Conservation (phyloP, 2,888 invertebrate genomes). For the Dryobotodes eremita region DNA sequence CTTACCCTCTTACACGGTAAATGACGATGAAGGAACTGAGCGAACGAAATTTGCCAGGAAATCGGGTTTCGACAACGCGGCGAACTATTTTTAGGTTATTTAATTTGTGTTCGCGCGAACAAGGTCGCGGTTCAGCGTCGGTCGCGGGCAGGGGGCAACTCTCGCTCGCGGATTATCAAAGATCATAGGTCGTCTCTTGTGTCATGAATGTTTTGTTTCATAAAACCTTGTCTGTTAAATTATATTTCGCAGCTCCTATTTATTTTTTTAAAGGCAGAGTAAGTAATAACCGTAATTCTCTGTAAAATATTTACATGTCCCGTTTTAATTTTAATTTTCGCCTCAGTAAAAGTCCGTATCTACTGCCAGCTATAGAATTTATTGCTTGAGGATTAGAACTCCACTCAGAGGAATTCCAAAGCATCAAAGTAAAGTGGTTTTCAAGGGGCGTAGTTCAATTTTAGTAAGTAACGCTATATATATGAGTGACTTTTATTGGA, state of each 20-base stretch:
- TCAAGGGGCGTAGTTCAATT: slow-evolving; percentile 51
- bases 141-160: slow-evolving; percentile 54
- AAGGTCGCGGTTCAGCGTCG: slow-evolving; percentile 67
- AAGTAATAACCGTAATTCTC: slow-evolving; percentile 31
- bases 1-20: slow-evolving; percentile 64
- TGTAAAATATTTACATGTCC: slow-evolving; percentile 25
- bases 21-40: slow-evolving; percentile 47
- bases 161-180: slow-evolving; percentile 47
- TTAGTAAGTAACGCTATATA: slow-evolving; percentile 46
- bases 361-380: slow-evolving; percentile 36
- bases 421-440: slow-evolving; percentile 48
- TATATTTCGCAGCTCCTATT: slow-evolving; percentile 9
- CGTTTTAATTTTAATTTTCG: slow-evolving; percentile 37
- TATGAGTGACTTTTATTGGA: slow-evolving; percentile 36
- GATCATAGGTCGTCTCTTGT: slow-evolving; percentile 52
- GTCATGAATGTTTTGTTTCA: slow-evolving; percentile 28
- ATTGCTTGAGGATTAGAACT: slow-evolving; percentile 54
- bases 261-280: slow-evolving; percentile 33
- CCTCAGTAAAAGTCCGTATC: slow-evolving; percentile 19
- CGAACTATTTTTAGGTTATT: slow-evolving; percentile 75
- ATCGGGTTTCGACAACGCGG: slow-evolving; percentile 58
- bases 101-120: slow-evolving; percentile 66
- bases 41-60: slow-evolving; percentile 55
- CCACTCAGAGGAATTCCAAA: slow-evolving; percentile 47
- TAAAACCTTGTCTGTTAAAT: slow-evolving; percentile 13